These are phyloP conservation scores for Eretmochelys imbricata DNA, from an alignment of 2,113 vertebrate species.

Conservation along the genomic window DNA sequence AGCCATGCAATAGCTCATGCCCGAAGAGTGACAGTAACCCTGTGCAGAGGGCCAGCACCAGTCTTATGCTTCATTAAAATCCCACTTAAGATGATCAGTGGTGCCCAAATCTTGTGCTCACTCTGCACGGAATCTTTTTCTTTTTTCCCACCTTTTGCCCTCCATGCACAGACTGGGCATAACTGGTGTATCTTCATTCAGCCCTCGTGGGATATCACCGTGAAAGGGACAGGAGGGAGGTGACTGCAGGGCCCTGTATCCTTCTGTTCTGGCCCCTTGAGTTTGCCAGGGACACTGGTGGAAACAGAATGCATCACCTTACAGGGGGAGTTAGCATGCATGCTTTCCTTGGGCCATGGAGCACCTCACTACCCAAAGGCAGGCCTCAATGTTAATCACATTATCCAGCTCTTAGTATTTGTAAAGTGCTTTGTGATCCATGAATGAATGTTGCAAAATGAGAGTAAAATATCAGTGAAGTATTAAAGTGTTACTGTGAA, in stretches of 20 bases:
- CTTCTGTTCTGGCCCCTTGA: background rate
- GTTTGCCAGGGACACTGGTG: background rate
- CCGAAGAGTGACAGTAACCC: background rate
- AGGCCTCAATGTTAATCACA: background rate
- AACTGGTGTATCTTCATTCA: background rate
- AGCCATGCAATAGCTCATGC: background rate
- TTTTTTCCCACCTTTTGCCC: background rate
- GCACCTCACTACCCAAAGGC: background rate
- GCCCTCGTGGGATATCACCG: background rate
- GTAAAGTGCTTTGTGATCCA: slow-evolving; percentile 7
- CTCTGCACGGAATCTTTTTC: background rate
- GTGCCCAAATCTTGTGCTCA: background rate
- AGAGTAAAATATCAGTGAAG: slow-evolving; percentile 49
- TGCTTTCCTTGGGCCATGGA: background rate
- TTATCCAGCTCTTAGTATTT: background rate
- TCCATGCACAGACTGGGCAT: background rate
- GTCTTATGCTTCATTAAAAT: background rate
- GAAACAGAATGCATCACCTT: background rate
- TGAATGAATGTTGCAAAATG: background rate
- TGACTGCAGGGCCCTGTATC: background rate
- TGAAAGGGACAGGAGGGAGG: background rate
- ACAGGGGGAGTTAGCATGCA: background rate
- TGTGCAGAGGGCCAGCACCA: background rate
- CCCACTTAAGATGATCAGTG: background rate
- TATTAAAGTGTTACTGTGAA: slow-evolving; percentile 9